A percentile compares a stretch with the other conserved stretches of the same genome.
phyloP scores from a whole-genome alignment of 2,113 vertebrate species.

The Otis tarda region DNA sequence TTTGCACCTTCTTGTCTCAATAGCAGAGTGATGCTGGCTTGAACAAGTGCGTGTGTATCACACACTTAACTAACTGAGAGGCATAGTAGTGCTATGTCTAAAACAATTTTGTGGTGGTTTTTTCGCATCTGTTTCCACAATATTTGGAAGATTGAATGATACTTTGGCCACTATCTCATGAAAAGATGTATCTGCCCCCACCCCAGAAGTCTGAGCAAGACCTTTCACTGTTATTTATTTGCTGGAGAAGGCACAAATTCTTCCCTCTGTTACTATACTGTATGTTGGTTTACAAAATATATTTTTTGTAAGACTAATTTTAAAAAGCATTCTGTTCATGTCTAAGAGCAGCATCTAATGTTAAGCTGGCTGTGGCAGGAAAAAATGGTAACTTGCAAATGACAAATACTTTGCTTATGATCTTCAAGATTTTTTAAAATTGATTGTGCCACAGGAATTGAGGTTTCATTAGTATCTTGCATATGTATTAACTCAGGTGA shows the following conservation, averaged over 20 bases:
- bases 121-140: background rate
- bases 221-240: background rate
- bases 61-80: background rate
- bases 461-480: background rate
- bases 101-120: background rate
- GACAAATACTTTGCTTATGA: background rate
- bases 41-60: background rate
- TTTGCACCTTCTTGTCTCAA: background rate
- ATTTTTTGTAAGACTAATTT: background rate
- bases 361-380: background rate
- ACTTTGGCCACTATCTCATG: rapidly evolving
- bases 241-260: background rate
- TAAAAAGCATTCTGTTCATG: background rate
- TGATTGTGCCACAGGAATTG: background rate
- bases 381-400: background rate
- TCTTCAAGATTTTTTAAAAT: background rate
- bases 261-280: background rate
- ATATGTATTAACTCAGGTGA: background rate
- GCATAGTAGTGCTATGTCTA: background rate
- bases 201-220: background rate
- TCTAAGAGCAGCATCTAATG: background rate
- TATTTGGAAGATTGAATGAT: background rate
- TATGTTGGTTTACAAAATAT: background rate
- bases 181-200: background rate
- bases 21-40: background rate